A percentile compares a stretch with the other conserved stretches of the same genome.
Conservation (phyloP, 2,888 invertebrate genomes). For the Oeneis ivallda region DNA sequence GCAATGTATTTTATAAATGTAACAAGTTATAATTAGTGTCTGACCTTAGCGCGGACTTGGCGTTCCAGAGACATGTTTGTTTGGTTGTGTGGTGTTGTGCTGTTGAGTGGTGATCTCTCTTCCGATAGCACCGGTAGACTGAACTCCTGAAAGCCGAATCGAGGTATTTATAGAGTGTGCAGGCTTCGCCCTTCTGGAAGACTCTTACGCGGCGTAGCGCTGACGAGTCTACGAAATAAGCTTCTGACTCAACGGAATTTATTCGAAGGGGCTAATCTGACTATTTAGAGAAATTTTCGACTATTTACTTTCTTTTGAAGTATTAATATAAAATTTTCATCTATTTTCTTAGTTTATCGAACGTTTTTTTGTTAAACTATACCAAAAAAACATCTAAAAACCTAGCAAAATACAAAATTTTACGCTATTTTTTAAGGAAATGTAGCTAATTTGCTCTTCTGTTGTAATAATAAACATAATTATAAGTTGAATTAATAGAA, state of each 20-base stretch:
- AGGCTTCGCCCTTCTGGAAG: constrained; percentile 77
- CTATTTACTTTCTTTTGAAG: not conserved
- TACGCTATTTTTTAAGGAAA: no score
- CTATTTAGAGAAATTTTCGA: constrained; percentile 35
- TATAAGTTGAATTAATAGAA: no score
- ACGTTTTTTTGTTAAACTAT: no score
- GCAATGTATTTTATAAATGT: constrained; percentile 18
- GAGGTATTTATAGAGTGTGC: constrained; percentile 74
- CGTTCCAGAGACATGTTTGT: constrained; percentile 94
- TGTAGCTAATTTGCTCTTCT: no score
- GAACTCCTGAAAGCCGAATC: constrained; percentile 72
- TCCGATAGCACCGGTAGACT: constrained; percentile 71
- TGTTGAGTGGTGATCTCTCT: constrained; percentile 59
- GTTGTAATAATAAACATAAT: no score
- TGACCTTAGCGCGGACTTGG: constrained; percentile 94
- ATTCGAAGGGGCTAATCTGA: constrained; percentile 41
- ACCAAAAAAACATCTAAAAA: no score
- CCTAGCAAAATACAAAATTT: no score
- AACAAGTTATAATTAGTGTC: constrained; percentile 47
- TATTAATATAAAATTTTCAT: not conserved
- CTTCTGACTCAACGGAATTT: constrained; percentile 70
- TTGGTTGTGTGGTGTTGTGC: constrained; percentile 49
- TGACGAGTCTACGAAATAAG: constrained; percentile 64
- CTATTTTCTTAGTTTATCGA: no score
- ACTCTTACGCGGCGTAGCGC: constrained; percentile 61